Evolutionary conservation across 2,888 invertebrate species (phyloP), one percentile per base, ranked within the genome.

Genomic region (Caenorhabditis sulstoni): DNA sequence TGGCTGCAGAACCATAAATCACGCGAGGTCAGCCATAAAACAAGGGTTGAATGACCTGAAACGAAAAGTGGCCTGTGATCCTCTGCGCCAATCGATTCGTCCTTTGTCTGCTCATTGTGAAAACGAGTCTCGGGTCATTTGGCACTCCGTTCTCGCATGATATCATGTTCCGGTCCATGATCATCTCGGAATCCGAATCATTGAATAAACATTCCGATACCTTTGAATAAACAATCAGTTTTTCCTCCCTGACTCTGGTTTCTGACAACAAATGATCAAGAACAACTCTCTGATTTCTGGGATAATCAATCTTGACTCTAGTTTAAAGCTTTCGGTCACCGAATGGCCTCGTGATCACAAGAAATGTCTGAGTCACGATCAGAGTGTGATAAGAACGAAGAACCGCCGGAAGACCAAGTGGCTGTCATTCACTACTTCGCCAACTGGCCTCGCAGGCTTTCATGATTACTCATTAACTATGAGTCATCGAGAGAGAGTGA

Each of bases 101-200:
- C 3, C n/a, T 16, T 18, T 39, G 11, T 37, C 39, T 47, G 35
- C 22, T 50, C 29, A 3, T 7, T 29, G 7, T 39, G 1, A n/a
- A 22, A 50, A 64, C 50, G 39, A 64, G 53, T 18, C 8, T 35
- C 37, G 29, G 50, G 50, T 20, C 45, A 53, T 45, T 35, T 12
- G n/a, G 50, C 20, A 52, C 7, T 18, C 23, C 39, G 29, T 29
- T 37, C 14, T 3, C 55, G 44, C 64, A 73, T 73, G 58, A 73
- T 58, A 64, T 73, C 58, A 73, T 57, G 57, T 64, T 73, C 73
- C 64, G 73, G 73, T 73, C 55, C 49, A 58, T 47, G 29, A 29
- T 41, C 41, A 41, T 14, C 41, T 41, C 41, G 41, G 11, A 41
- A 41, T 41, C 41, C 41, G 14, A 41, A 41, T 41, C 12, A 14